Conservation (phyloP, 2,888 invertebrate genomes). For the Eupithecia insigniata region DNA sequence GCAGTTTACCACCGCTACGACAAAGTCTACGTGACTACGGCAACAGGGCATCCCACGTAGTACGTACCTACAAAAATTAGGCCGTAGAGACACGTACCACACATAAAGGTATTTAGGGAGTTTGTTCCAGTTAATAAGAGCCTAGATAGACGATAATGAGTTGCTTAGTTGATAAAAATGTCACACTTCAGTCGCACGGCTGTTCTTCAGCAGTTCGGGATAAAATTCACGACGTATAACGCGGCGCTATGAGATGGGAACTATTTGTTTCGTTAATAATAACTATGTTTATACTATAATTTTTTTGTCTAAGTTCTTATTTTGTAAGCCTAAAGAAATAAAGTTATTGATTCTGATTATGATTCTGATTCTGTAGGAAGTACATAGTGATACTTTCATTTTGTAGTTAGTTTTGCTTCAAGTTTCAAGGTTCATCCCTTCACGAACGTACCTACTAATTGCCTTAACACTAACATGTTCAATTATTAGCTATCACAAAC, state of each 20-base stretch:
- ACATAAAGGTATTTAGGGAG: slow-evolving; percentile 18
- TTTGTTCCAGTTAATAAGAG: slow-evolving; percentile 28
- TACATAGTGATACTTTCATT: too few species aligned
- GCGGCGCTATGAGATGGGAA: too few species aligned
- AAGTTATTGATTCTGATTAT: too few species aligned
- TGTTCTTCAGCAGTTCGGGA: too few species aligned
- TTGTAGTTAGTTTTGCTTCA: neutral
- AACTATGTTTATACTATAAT: too few species aligned
- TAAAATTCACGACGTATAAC: too few species aligned
- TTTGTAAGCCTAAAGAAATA: too few species aligned
- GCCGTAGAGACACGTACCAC: slow-evolving; percentile 13
- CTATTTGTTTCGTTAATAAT: too few species aligned
- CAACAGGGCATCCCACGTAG: neutral
- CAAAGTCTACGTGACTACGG: slow-evolving; percentile 6
- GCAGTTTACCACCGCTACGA: neutral
- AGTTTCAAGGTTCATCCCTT: neutral
- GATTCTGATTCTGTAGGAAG: too few species aligned
- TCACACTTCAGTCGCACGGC: too few species aligned
- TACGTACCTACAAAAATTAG: slow-evolving; percentile 6
- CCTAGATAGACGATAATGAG: neutral
- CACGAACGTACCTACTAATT: neutral
- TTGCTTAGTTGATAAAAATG: neutral
- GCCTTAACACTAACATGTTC: slow-evolving; percentile 1
- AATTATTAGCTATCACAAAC: slow-evolving; percentile 19
- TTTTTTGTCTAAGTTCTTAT: too few species aligned